Percentiles rank a stretch among this genome's conserved stretches.
These are phyloP conservation scores for Pterocles gutturalis DNA, from an alignment of 2,113 vertebrate species.

Conservation along the genomic window DNA sequence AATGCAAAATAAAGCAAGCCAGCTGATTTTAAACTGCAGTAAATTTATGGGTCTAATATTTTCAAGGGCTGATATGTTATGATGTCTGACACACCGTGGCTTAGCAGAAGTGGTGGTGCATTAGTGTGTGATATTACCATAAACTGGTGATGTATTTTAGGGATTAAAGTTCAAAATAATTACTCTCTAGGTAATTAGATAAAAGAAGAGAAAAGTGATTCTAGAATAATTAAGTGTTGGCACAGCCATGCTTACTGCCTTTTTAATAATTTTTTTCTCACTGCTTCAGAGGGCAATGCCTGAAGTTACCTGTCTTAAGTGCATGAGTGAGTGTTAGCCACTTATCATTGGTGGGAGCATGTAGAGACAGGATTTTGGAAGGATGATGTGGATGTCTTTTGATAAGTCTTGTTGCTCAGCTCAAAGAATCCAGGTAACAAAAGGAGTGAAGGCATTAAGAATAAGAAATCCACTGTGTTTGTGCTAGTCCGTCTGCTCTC, in stretches of 20 bases:
- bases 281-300: neutral
- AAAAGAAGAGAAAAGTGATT: neutral
- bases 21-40: neutral
- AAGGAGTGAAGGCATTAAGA: neutral
- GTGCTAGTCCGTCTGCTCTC: neutral
- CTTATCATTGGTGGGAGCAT: neutral
- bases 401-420: neutral
- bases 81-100: neutral
- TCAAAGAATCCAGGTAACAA: neutral
- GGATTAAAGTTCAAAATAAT: neutral
- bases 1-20: neutral
- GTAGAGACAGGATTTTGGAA: neutral
- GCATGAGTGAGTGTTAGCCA: neutral
- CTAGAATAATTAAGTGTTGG: neutral
- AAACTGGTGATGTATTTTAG: neutral
- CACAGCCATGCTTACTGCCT: neutral
- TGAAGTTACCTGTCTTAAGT: neutral
- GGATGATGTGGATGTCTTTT: neutral
- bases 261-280: neutral
- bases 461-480: neutral
- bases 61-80: neutral
- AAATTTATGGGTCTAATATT: neutral
- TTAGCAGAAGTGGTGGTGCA: neutral
- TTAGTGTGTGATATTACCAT: neutral
- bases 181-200: too few relatives aligned